Evolutionary conservation across 2,797 vertebrate genomes (phyloP), one percentile per base, ranked within the genome.

Genomic region (Neosilurus mollespiculum): DNA sequence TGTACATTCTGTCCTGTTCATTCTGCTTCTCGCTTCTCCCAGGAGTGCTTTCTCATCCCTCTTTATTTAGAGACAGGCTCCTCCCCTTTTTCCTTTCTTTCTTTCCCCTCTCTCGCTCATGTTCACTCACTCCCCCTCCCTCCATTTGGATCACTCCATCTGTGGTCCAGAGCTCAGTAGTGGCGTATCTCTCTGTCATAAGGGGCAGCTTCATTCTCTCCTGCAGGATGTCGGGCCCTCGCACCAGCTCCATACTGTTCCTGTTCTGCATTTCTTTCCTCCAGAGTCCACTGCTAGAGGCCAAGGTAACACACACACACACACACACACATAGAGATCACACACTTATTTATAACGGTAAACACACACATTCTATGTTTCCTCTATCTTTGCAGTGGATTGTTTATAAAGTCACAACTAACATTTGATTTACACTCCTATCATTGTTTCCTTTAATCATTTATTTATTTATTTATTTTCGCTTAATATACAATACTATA

Each of bases 141-240:
- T 64, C 37, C 81, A 65, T 64, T 49, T 82, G 70, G 56, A 54
- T 73, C 83, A 26, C 85, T 81, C 81, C 53, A 22, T 84, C 80
- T 54, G 66, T 80, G 54, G 49, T 76, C 67, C 76, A 69, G 83
- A 71, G 85, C 84, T 76, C 58, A 61, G 83, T 83, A 53, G 72
- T 86, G 86, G 84, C 11, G 26, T 86, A 87, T 90, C 83, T 78
- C 78, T 86, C 84, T 78, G 79, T 37, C 37, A 43, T 80, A 83
- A 82, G 71, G 86, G 90, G 90, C 91, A 92, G 90, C 90, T 89
- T 89, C 91, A 90, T 90, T 90, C 89, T 89, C 88, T 89, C 26
- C 82, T 89, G 83, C 89, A 91, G 89, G 88, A 91, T 91, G 90
- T 89, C 88, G 91, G 91, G 90, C 91, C 90, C 90, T 90, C 84